phyloP scores from a whole-genome alignment of 2,113 vertebrate genomes.

The Prietella phreatophila region DNA sequence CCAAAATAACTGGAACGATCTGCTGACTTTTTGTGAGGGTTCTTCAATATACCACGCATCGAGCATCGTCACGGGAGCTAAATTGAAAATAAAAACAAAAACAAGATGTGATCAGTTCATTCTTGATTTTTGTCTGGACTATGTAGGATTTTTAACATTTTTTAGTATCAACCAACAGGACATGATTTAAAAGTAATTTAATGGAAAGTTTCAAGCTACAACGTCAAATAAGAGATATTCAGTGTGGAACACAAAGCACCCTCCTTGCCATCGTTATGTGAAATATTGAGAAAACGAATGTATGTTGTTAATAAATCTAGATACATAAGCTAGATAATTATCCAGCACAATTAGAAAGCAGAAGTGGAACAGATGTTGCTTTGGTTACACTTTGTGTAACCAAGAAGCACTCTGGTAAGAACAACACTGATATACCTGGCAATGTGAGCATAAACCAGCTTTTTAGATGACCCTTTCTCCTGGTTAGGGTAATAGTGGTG shows the following conservation, averaged over 20 bases:
- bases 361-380: neutral
- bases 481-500: neutral
- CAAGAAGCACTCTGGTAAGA: neutral
- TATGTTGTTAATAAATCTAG: neutral
- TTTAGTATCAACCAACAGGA: neutral
- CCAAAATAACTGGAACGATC: conserved; percentile 38
- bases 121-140: neutral
- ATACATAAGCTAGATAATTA: too few species aligned
- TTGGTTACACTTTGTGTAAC: neutral
- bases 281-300: neutral
- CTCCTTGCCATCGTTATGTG: neutral
- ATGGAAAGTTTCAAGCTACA: neutral
- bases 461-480: neutral
- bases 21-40: neutral
- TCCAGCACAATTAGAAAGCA: neutral
- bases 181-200: neutral
- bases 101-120: neutral
- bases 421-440: neutral
- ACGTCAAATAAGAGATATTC: neutral
- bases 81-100: neutral
- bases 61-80: conserved; percentile 45
- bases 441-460: neutral
- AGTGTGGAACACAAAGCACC: neutral
- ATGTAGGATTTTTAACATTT: neutral
- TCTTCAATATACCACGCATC: conserved; percentile 66